phyloP scores from a whole-genome alignment of 2,888 invertebrate genomes.

The Tuta absoluta region DNA sequence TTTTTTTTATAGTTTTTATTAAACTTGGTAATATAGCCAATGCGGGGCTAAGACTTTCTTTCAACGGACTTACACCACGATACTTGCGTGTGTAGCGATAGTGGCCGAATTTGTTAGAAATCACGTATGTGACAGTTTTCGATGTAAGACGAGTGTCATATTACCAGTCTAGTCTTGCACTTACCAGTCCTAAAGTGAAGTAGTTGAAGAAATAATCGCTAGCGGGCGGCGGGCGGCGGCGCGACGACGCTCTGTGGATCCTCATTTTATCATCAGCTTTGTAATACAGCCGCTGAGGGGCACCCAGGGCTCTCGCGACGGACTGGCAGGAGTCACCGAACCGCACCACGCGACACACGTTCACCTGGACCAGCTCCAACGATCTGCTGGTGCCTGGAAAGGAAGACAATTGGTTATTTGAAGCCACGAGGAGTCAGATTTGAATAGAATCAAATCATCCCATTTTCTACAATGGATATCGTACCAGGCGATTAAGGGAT shows the following conservation, averaged over 20 bases:
- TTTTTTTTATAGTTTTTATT: too few species aligned
- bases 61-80: too few species aligned
- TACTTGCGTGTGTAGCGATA: neutral
- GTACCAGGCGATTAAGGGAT: too few species aligned
- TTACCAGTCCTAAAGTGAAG: slow-evolving; percentile 96
- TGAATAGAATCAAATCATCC: too few species aligned
- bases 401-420: neutral
- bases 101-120: neutral
- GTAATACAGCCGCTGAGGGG: slow-evolving; percentile 96
- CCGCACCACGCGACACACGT: slow-evolving; percentile 85
- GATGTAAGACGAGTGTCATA: neutral
- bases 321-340: slow-evolving; percentile 95
- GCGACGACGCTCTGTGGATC: slow-evolving; percentile 94
- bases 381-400: slow-evolving; percentile 81
- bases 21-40: too few species aligned
- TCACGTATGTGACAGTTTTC: neutral
- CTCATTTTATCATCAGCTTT: slow-evolving; percentile 99
- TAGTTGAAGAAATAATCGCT: slow-evolving; percentile 99
- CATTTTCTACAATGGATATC: too few species aligned
- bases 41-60: too few species aligned
- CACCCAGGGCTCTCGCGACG: slow-evolving; percentile 93
- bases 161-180: slow-evolving; percentile 47
- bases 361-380: slow-evolving; percentile 82
- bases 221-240: slow-evolving; percentile 87
- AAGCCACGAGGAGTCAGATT: neutral